phyloP scores from a whole-genome alignment of 2,888 invertebrate genomes.

The Helleia helle region DNA sequence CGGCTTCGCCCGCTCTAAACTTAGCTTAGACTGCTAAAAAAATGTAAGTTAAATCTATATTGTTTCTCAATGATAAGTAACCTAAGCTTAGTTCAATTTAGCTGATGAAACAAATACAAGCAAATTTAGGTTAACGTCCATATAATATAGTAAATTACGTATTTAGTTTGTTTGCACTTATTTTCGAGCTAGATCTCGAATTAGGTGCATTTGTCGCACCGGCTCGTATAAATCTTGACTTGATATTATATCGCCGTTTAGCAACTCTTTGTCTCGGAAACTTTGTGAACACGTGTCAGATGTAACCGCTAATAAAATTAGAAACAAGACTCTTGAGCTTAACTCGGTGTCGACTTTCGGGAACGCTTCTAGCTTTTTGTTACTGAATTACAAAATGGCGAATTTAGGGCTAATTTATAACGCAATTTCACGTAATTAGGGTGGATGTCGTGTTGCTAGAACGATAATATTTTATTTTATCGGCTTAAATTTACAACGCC shows the following conservation, averaged over 20 bases:
- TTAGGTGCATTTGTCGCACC: no score
- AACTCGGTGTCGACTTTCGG: constrained; percentile 30
- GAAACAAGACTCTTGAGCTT: constrained; percentile 15
- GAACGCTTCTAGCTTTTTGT: constrained; percentile 42
- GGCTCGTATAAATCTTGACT: no score
- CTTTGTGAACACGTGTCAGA: background rate
- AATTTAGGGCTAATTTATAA: constrained; percentile 56
- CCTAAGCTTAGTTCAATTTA: no score
- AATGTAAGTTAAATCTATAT: no score
- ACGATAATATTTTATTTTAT: constrained; percentile 67
- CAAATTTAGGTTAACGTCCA: no score
- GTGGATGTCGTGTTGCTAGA: constrained; percentile 46
- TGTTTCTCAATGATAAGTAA: no score
- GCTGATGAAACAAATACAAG: no score
- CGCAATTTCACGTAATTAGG: constrained; percentile 60
- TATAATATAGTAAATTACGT: no score
- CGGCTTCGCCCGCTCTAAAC: no score
- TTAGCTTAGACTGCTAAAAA: no score
- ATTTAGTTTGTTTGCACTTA: no score
- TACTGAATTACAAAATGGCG: constrained; percentile 41
- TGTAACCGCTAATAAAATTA: constrained; percentile 38
- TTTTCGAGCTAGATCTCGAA: no score
- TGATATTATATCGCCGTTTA: background rate
- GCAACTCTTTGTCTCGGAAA: background rate
- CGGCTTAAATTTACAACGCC: constrained; percentile 58